A percentile compares a stretch with the other conserved stretches of the same genome.
Evolutionary conservation across 2,888 invertebrate species (phyloP).

Genomic region (Lymantria dispar): DNA sequence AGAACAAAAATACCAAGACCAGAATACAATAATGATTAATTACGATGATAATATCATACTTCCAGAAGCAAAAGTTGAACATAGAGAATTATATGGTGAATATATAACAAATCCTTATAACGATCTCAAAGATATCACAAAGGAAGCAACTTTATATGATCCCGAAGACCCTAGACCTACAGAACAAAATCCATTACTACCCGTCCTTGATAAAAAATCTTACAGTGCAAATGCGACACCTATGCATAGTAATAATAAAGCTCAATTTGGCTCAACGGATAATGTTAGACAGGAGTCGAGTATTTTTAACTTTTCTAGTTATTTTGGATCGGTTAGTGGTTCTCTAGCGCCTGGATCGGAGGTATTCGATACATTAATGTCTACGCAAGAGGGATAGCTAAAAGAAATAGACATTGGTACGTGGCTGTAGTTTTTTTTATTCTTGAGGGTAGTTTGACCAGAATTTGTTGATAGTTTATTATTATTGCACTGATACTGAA

Average conservation of each 20-base stretch:
- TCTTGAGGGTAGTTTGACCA: constrained; percentile 20
- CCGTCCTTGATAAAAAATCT: constrained; percentile 53
- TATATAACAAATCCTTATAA: constrained; percentile 83
- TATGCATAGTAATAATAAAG: constrained; percentile 57
- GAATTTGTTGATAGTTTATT: neutral
- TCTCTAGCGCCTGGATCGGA: constrained; percentile 81
- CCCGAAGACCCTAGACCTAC: constrained; percentile 40
- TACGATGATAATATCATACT: constrained; percentile 28
- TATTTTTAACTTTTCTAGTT: constrained; percentile 85
- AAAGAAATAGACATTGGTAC: constrained; percentile 57
- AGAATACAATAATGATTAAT: constrained; percentile 17
- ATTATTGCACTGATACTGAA: neutral
- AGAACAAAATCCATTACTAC: constrained; percentile 39
- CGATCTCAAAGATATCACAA: constrained; percentile 52
- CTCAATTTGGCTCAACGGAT: constrained; percentile 73
- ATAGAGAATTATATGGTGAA: constrained; percentile 75
- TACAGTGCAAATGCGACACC: constrained; percentile 70
- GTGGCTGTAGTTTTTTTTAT: constrained; percentile 48
- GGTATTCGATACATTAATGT: constrained; percentile 77
- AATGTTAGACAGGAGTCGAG: constrained; percentile 65
- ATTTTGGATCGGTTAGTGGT: constrained; percentile 79
- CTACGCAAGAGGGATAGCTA: constrained; percentile 69
- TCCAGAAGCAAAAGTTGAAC: constrained; percentile 36
- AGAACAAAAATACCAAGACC: constrained; percentile 24
- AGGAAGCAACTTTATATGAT: constrained; percentile 57